Conservation (phyloP, 2,888 invertebrate species). For the Augiades crinisus region DNA sequence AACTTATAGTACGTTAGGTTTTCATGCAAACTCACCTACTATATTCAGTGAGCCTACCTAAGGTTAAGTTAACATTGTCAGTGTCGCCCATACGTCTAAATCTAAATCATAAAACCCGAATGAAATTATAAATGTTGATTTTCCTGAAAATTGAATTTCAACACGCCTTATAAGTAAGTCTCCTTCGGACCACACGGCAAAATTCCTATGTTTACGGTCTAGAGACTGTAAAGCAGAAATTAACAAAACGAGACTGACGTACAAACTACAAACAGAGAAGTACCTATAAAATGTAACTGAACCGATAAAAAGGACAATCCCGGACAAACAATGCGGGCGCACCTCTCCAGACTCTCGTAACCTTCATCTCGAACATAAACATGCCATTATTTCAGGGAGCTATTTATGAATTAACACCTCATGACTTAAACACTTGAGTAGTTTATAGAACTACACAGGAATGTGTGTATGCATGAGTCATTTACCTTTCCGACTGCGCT, state of each 20-base stretch:
- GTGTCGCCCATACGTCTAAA: too few species aligned
- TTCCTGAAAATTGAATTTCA: too few species aligned
- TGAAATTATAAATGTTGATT: too few species aligned
- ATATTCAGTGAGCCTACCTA: too few species aligned
- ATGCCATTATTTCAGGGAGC: slow-evolving; percentile 12
- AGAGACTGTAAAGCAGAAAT: too few species aligned
- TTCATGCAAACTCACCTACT: too few species aligned
- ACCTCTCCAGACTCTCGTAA: slow-evolving; percentile 5
- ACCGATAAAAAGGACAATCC: background rate
- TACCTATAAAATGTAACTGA: background rate
- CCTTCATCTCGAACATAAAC: slow-evolving; percentile 16
- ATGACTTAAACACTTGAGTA: slow-evolving; percentile 30
- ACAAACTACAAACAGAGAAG: background rate
- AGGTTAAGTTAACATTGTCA: too few species aligned
- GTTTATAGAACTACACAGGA: slow-evolving; percentile 35
- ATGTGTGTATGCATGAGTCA: slow-evolving; percentile 53
- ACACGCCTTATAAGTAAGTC: too few species aligned
- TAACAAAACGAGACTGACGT: background rate
- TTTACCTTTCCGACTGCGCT: slow-evolving; percentile 65
- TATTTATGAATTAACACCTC: slow-evolving; percentile 24
- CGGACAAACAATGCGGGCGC: background rate
- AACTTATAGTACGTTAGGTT: too few species aligned
- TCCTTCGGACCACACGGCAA: too few species aligned
- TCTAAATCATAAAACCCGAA: too few species aligned
- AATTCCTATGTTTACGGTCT: too few species aligned